Percentiles rank a stretch among this genome's conserved stretches.
phyloP scores from a whole-genome alignment of 2,888 invertebrate species.

The Neoaliturus tenellus region DNA sequence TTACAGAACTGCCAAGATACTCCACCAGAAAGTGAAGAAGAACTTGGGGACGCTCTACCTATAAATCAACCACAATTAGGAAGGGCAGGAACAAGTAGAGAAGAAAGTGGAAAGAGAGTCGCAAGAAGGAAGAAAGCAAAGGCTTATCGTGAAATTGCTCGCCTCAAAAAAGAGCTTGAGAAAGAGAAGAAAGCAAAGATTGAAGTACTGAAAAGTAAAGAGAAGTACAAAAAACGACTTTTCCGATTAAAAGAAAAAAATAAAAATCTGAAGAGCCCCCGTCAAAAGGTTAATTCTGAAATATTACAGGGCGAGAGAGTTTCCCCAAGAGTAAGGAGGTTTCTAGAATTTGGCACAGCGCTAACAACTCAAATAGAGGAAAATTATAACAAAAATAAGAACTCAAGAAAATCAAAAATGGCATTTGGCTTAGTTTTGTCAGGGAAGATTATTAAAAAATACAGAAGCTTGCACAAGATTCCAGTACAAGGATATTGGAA shows the following conservation, averaged over 20 bases:
- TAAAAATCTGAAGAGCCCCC: slow-evolving; percentile 26
- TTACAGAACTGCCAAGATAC: not conserved
- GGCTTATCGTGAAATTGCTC: slow-evolving; percentile 38
- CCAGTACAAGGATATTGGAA: too few species aligned
- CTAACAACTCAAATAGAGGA: slow-evolving; percentile 26
- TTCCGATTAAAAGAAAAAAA: slow-evolving; percentile 23
- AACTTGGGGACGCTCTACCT: not conserved
- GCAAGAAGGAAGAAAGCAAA: slow-evolving; percentile 15
- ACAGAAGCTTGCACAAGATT: too few species aligned
- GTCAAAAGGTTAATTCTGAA: slow-evolving; percentile 34
- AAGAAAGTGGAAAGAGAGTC: slow-evolving; percentile 25
- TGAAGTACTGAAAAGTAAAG: slow-evolving; percentile 21
- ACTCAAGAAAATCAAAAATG: slow-evolving; percentile 26
- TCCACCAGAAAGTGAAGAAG: slow-evolving; percentile 37
- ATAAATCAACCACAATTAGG: not conserved
- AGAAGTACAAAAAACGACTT: slow-evolving; percentile 41
- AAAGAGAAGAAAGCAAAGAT: slow-evolving; percentile 4
- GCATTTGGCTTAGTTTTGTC: slow-evolving; percentile 17
- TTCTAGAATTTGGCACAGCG: slow-evolving; percentile 18
- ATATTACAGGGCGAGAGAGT: slow-evolving; percentile 25
- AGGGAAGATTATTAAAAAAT: too few species aligned
- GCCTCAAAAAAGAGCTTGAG: slow-evolving; percentile 13
- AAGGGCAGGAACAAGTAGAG: slow-evolving; percentile 45
- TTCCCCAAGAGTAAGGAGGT: slow-evolving; percentile 6
- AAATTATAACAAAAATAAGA: slow-evolving; percentile 13